Evolutionary conservation across 1,140 invertebrate genomes (phyloP), one percentile per base, ranked within the genome.

Genomic region (Ostrea edulis): DNA sequence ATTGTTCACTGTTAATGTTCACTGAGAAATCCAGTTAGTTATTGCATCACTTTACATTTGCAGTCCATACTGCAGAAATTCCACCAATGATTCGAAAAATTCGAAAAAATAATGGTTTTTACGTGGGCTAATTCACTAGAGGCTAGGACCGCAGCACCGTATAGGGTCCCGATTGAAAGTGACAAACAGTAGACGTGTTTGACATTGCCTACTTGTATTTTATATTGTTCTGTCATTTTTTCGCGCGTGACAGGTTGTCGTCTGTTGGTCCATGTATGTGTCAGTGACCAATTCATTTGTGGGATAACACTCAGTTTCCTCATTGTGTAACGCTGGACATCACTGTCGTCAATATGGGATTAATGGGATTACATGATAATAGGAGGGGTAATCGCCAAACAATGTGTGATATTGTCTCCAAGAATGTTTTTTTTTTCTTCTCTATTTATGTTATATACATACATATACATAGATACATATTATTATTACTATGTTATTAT

Each of bases 181-280:
- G 68, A 25, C 68, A 35, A 77, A 29, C 29, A 35, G 29, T 35
- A 25, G 68, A 17, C 68, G 68, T 5, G 25, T 77, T 35, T 35
- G 68, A 25, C 68, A 77, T 35, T 29, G 68, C 68, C 68, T 77
- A 77, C 68, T 29, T 44, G 68, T 77, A 77, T 77, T 77, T 77
- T 77, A 77, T 77, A 77, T 77, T 77, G 68, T 25, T 77, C 68
- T 25, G 68, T 77, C 68, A 77, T 77, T 77, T 77, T 77, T 77
- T 77, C 68, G 68, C 68, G 68, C 68, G 68, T 77, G 68, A 77
- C 68, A 77, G 68, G 25, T 77, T 77, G 68, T 77, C 68, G 68
- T 77, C 68, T 77, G 68, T 25, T 77, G 22, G 68, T 35, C 68
- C 68, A 77, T 77, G 68, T 77, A 77, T 77, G 68, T 77, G 68